These are phyloP conservation scores for Girardinichthys multiradiatus DNA, from an alignment of 2,113 vertebrate species.

Conservation along the genomic window DNA sequence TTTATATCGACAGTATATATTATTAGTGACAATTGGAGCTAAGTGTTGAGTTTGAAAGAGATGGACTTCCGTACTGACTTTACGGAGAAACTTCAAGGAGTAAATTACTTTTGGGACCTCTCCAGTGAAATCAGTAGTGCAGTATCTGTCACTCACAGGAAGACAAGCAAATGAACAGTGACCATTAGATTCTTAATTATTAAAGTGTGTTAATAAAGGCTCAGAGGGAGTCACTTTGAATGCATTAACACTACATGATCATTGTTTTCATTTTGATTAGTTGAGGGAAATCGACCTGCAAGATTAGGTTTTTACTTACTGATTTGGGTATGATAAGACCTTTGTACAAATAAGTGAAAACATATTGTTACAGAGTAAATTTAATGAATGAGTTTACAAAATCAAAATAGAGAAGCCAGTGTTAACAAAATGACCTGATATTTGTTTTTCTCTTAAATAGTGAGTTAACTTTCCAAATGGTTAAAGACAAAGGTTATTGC, in stretches of 20 bases:
- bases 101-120: slow-evolving; percentile 68
- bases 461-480: too few species aligned
- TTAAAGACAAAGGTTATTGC: too few species aligned
- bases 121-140: slow-evolving; percentile 35
- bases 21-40: slow-evolving; percentile 13
- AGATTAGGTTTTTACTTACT: slow-evolving; percentile 4
- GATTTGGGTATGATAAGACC: not conserved
- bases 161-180: slow-evolving; percentile 62
- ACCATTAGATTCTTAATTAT: slow-evolving; percentile 79
- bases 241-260: slow-evolving; percentile 76
- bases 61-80: slow-evolving; percentile 30
- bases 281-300: slow-evolving; percentile 1
- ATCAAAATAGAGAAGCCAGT: too few species aligned
- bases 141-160: slow-evolving; percentile 55
- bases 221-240: slow-evolving; percentile 66
- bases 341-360: not conserved
- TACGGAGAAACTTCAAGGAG: slow-evolving; percentile 39
- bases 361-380: not conserved
- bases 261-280: slow-evolving; percentile 53
- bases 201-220: slow-evolving; percentile 72
- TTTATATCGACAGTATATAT: slow-evolving; percentile 58
- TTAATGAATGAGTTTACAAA: not conserved
- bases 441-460: too few species aligned
- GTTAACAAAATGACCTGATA: too few species aligned
- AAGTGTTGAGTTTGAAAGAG: slow-evolving; percentile 42